A percentile compares a stretch with the other conserved stretches of the same genome.
Evolutionary conservation across 2,888 invertebrate species (phyloP).

Genomic region (Agrotis puta): DNA sequence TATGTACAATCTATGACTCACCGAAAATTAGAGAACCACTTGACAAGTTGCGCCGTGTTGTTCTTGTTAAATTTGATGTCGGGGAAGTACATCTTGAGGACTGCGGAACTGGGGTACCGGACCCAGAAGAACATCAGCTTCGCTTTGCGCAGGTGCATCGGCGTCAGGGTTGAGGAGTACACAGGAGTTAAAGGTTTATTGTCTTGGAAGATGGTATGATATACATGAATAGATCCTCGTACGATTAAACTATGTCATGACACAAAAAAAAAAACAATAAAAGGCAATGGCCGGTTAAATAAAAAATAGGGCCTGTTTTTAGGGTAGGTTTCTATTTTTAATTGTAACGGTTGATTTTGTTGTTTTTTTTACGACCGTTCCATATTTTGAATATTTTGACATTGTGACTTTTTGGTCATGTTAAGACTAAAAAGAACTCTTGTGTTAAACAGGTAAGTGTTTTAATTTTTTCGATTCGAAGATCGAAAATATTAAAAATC

Average conservation of each 20-base stretch:
- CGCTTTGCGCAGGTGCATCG: slow-evolving; percentile 99
- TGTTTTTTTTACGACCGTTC: background rate
- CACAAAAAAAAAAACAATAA: too few relatives aligned
- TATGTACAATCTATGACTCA: slow-evolving; percentile 89
- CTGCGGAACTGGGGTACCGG: slow-evolving; percentile 99
- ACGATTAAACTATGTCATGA: too few relatives aligned
- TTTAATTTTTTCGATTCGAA: too few relatives aligned
- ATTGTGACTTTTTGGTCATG: background rate
- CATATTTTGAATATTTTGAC: background rate
- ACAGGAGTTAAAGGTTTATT: slow-evolving; percentile 94
- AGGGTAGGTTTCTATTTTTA: background rate
- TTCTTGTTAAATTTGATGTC: slow-evolving; percentile 99
- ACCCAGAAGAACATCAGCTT: slow-evolving; percentile 99
- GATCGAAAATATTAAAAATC: too few relatives aligned
- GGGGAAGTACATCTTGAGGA: slow-evolving; percentile 99
- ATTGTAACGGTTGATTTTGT: background rate
- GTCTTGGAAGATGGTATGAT: slow-evolving; percentile 23
- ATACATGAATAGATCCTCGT: too few relatives aligned
- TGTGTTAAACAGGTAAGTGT: too few relatives aligned
- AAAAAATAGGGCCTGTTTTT: background rate
- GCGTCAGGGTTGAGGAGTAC: slow-evolving; percentile 99
- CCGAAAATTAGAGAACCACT: slow-evolving; percentile 99
- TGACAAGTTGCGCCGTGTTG: slow-evolving; percentile 99
- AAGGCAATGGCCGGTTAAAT: background rate
- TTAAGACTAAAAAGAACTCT: background rate